Evolutionary conservation across 2,113 vertebrate species (phyloP), one percentile per base, ranked within the genome.

Genomic region (Propithecus coquereli): DNA sequence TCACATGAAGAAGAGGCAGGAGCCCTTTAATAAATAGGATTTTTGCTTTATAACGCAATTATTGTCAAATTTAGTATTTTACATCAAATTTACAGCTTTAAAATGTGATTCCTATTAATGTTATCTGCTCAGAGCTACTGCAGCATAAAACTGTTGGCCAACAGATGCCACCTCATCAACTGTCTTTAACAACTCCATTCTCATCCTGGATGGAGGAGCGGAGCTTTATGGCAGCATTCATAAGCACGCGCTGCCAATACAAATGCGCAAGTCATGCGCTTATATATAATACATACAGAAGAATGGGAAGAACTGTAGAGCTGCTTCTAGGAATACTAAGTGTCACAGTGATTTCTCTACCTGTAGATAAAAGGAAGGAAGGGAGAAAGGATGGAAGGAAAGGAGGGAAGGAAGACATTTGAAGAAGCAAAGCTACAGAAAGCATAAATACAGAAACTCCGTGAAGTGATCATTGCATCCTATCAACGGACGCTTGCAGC

Each of bases 21-120:
- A 92, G 83, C 80, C 94, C 94, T 97, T 98, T 97, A 97, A 97
- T 97, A 98, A 98, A 96, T 97, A 97, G 96, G 97, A 94, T 98
- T 93, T 97, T 98, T 97, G 97, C 97, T 98, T 98, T 98, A 97
- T 97, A 98, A 98, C n/a, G 87, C 97, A 98, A 98, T 98, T 98
- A 98, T 97, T 98, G 98, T 97, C 96, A 98, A 98, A 98, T 97
- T 97, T 95, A 96, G 76, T 97, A 97, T 97, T 98, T 98, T 98
- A 97, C 94, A 98, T 97, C 96, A 97, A 96, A 98, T 98, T 98
- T 97, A 97, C 97, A 98, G 95, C 95, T 98, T 98, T 96, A 96
- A 98, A 98, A 98, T 95, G 95, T 74, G 98, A 95, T 97, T 98
- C 97, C 94, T 97, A 94, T 98, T 98, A 98, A 97, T 92, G 89